These are phyloP conservation scores for Diarsia brunnea DNA, from an alignment of 2,888 invertebrate genomes.

Conservation along the genomic window DNA sequence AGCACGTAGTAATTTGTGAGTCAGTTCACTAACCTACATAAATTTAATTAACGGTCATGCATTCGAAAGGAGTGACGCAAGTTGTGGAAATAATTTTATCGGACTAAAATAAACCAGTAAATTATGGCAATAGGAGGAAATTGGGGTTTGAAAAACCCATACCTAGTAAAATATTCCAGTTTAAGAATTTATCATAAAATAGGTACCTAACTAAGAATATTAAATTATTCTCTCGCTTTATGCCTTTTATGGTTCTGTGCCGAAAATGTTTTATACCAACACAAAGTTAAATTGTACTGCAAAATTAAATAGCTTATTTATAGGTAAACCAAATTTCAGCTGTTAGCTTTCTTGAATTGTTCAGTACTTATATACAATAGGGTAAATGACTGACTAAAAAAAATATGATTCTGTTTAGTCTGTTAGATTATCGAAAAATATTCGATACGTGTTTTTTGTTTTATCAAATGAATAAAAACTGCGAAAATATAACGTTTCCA, in stretches of 20 bases:
- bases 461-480: no score
- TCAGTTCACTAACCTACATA: neutral
- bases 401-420: no score
- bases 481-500: no score
- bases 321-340: neutral
- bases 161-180: neutral
- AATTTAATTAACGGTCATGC: neutral
- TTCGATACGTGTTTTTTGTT: no score
- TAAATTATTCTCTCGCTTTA: neutral
- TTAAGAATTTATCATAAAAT: neutral
- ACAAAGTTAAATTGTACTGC: neutral
- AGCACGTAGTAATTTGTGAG: slow-evolving; percentile 2
- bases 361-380: no score
- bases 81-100: neutral
- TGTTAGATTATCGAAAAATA: no score
- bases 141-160: neutral
- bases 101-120: neutral
- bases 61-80: neutral
- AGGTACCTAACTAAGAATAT: neutral
- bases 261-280: neutral
- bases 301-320: neutral
- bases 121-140: neutral
- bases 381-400: no score
- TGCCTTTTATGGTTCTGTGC: neutral
- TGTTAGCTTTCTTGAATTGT: no score